Evolutionary conservation across 2,113 vertebrate species (phyloP).

Genomic region (Fukomys damarensis): DNA sequence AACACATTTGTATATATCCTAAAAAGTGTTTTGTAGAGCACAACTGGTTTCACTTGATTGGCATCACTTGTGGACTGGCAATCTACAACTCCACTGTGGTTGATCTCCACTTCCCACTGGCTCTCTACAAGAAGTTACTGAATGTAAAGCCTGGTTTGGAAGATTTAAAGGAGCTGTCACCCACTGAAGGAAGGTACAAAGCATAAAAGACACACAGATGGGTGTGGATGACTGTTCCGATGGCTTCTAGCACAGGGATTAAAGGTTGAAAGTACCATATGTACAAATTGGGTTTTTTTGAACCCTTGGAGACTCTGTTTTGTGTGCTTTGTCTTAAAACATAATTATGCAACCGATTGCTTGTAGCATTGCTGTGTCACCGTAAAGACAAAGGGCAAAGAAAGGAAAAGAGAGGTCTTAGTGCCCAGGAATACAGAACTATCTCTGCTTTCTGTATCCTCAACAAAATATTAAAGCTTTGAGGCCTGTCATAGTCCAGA

Average conservation of each 20-base stretch:
- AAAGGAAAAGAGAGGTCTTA: background rate
- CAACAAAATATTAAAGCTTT: background rate
- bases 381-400: background rate
- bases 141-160: slow-evolving; percentile 91
- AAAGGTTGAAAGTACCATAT: background rate
- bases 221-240: background rate
- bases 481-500: background rate
- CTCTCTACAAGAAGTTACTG: slow-evolving; percentile 96
- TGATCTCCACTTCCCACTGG: slow-evolving; percentile 96
- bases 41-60: slow-evolving; percentile 98
- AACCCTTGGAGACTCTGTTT: background rate
- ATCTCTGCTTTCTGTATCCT: background rate
- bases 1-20: slow-evolving; percentile 64
- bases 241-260: background rate
- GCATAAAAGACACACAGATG: background rate
- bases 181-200: slow-evolving; percentile 95
- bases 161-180: slow-evolving; percentile 96
- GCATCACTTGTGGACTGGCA: slow-evolving; percentile 96
- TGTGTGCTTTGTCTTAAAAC: background rate
- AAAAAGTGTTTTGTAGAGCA: slow-evolving; percentile 97
- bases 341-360: background rate
- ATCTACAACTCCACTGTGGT: slow-evolving; percentile 99
- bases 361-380: background rate
- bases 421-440: background rate
- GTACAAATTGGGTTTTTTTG: background rate